A percentile compares a stretch with the other conserved stretches of the same genome.
These are phyloP conservation scores for Thalassarche chlororhynchos DNA, from an alignment of 2,113 vertebrate genomes.

Conservation along the genomic window DNA sequence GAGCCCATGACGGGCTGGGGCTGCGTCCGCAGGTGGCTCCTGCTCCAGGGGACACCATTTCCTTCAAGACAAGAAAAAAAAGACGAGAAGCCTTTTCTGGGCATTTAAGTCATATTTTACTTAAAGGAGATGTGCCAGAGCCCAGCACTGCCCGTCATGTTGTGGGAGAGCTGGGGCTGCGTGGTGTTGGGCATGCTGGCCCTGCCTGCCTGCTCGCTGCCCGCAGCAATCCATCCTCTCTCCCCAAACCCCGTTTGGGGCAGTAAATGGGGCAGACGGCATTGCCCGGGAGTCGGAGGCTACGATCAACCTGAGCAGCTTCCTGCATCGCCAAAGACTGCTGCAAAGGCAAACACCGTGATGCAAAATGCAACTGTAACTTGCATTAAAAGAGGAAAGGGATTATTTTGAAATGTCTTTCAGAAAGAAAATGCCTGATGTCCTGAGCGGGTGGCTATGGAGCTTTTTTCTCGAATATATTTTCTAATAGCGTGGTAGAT, in stretches of 20 bases:
- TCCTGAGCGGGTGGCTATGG: fast-evolving
- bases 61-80: not conserved
- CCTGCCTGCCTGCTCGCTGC: not conserved
- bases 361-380: fast-evolving
- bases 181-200: not conserved
- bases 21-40: not conserved
- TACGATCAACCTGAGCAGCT: fast-evolving
- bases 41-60: not conserved
- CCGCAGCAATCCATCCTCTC: not conserved
- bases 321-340: not conserved
- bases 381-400: not conserved
- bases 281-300: too few species aligned
- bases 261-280: not conserved
- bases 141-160: fast-evolving
- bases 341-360: not conserved
- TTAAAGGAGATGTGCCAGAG: not conserved
- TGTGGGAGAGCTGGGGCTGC: too few species aligned
- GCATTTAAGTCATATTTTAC: not conserved
- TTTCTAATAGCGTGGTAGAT: not conserved
- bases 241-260: not conserved
- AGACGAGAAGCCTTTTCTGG: not conserved
- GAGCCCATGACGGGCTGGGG: not conserved
- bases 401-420: not conserved
- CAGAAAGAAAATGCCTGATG: not conserved
- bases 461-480: not conserved